phyloP scores from a whole-genome alignment of 2,888 invertebrate genomes.

The Pyrochroa serraticornis region DNA sequence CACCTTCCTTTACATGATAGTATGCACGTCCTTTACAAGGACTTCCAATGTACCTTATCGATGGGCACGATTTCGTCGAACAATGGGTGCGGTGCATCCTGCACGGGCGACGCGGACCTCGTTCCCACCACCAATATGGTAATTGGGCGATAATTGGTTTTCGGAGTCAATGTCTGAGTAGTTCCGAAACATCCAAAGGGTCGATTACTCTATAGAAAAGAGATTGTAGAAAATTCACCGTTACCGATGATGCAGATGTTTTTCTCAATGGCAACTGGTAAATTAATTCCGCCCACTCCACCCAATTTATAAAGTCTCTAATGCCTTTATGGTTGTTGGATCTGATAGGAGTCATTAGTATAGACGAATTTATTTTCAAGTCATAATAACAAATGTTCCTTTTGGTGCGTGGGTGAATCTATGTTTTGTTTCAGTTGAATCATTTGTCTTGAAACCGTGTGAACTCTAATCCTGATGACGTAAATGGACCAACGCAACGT shows the following conservation, averaged over 20 bases:
- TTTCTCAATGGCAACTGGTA: too few species aligned
- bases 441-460: constrained; percentile 14
- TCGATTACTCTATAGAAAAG: too few species aligned
- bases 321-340: too few species aligned
- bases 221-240: too few species aligned
- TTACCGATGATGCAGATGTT: too few species aligned
- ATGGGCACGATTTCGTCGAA: background rate
- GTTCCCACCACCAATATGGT: background rate
- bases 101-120: background rate
- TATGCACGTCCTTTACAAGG: constrained; percentile 49
- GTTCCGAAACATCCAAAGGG: too few species aligned
- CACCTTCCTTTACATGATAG: constrained; percentile 39
- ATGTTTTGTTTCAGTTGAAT: constrained; percentile 15
- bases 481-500: background rate
- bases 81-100: constrained; percentile 1
- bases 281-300: too few species aligned
- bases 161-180: background rate
- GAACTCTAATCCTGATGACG: constrained; percentile 9
- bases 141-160: constrained; percentile 1
- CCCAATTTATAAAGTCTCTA: too few species aligned
- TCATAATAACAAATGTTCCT: constrained; percentile 13
- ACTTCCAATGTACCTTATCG: constrained; percentile 25
- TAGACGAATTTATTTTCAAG: background rate
- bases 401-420: constrained; percentile 11
- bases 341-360: too few species aligned